Conservation (phyloP, 2,113 vertebrate species). For the Sula dactylatra region DNA sequence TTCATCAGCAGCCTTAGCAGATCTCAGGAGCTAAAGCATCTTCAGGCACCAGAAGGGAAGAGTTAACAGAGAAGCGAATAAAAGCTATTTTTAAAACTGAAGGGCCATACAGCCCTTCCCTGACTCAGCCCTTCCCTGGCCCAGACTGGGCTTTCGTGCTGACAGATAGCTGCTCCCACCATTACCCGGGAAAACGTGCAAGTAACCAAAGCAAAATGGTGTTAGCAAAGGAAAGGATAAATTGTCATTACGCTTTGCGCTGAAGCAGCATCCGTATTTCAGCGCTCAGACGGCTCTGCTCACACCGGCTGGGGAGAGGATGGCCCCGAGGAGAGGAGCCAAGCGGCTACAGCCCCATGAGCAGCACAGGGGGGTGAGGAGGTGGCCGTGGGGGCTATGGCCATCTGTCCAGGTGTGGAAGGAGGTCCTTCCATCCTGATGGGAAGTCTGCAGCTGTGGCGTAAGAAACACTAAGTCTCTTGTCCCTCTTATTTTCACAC, state of each 20-base stretch:
- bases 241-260: no score
- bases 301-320: accelerated
- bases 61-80: not conserved
- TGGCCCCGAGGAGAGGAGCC: not conserved
- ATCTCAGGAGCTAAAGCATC: not conserved
- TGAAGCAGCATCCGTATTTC: accelerated
- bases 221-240: not conserved
- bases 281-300: accelerated
- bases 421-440: not conserved
- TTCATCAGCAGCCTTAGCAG: not conserved
- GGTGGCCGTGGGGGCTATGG: accelerated
- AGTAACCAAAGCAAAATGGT: not conserved
- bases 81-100: not conserved
- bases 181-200: not conserved
- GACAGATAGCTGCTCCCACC: not conserved
- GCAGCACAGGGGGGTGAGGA: accelerated
- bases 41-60: not conserved
- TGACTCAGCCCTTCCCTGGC: not conserved
- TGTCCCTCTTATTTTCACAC: not conserved
- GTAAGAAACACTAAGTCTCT: not conserved
- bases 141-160: accelerated
- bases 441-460: not conserved
- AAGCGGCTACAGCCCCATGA: accelerated
- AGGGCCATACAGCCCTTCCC: not conserved
- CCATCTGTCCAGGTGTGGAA: accelerated